Conservation (phyloP, 2,113 vertebrate genomes). For the Rhinichthys klamathensis region DNA sequence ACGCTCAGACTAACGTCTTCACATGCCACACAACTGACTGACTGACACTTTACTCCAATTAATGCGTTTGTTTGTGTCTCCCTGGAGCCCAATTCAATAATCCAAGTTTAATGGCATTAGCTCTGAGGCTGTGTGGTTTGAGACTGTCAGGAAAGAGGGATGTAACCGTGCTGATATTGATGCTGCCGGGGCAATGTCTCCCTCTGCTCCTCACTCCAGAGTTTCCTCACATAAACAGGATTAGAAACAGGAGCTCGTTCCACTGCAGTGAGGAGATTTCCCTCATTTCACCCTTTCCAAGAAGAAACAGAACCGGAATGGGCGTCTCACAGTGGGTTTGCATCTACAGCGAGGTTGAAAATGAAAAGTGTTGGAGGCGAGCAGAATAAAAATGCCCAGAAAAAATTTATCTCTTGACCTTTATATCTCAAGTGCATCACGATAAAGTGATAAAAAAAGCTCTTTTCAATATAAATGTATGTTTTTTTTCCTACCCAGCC, state of each 20-base stretch:
- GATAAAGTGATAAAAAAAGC: neutral
- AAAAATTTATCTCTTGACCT: neutral
- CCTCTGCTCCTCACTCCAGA: constrained; percentile 10
- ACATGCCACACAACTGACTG: constrained; percentile 11
- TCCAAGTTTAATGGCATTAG: constrained; percentile 32
- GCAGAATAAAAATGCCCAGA: neutral
- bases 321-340: neutral
- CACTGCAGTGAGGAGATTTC: constrained; percentile 52
- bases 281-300: constrained; percentile 13
- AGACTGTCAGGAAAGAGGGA: constrained; percentile 1
- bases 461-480: too few relatives aligned
- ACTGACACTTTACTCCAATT: constrained; percentile 22
- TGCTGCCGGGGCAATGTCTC: neutral
- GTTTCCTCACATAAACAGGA: constrained; percentile 45
- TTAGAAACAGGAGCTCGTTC: constrained; percentile 11
- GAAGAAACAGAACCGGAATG: neutral
- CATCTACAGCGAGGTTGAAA: neutral
- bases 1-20: neutral
- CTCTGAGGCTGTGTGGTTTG: constrained; percentile 25
- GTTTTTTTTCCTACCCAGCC: neutral
- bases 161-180: constrained; percentile 15
- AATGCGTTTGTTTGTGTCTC: constrained; percentile 31
- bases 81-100: constrained; percentile 21
- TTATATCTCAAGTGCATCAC: neutral
- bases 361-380: neutral